Evolutionary conservation across 2,113 vertebrate genomes (phyloP), one percentile per base, ranked within the genome.

Genomic region (Hypomesus transpacificus): DNA sequence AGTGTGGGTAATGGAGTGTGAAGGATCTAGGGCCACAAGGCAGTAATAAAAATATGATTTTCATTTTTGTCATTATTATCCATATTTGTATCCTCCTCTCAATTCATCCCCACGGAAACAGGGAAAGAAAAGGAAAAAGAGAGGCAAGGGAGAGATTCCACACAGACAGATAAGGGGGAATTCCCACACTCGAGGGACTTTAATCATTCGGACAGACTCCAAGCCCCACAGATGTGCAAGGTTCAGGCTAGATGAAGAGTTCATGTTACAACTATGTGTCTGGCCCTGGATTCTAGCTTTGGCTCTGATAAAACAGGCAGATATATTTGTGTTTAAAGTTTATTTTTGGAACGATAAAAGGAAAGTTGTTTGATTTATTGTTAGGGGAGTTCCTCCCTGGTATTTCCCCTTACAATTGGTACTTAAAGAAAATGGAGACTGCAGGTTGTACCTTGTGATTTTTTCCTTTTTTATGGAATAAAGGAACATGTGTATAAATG

Each of bases 111-210:
- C 39, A 13, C 9, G 13, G 39, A 46, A 46, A 46, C 2, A 13
- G 39, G 13, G 39, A 9, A 9, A 46, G 9, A 13, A 9, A 46
- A 13, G 13, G 39, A 46, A 13, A 34, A 34, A 34, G 7, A 34
- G 31, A 34, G n/a, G n/a, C n/a, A n/a, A n/a, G n/a, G n/a, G 80
- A 83, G 68, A 76, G 68, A 82, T 82, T 87, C 85, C 83, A 88
- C 83, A 63, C 57, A 9, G 24, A 61, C 70, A 77, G 84, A 86
- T 86, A 79, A 71, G 58, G 82, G 89, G 89, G 76, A 85, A 85
- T 86, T 87, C 85, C 87, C 81, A 79, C 58, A 69, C 77, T 68
- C 63, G 1, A 13, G 65, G 28, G 14, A 58, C 60, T 26, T 75
- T 71, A 65, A 82, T 82, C 68, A 66, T 66, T 66, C 64, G 11